A percentile compares a stretch with the other conserved stretches of the same genome.
These are phyloP conservation scores for Ophion ellenae DNA, from an alignment of 2,888 invertebrate species.

Conservation along the genomic window DNA sequence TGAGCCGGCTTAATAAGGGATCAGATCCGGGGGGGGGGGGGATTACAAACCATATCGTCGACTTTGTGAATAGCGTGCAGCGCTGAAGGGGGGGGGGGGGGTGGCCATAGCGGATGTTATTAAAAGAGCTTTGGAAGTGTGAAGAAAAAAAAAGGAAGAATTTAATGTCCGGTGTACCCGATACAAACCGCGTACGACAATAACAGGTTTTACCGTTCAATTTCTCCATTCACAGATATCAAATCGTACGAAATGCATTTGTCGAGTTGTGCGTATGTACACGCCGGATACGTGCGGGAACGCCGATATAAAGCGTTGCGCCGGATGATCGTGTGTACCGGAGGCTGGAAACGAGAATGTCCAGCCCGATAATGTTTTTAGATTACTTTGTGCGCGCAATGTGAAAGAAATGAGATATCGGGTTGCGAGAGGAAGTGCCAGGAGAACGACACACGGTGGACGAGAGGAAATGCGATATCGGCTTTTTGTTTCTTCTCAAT, in stretches of 20 bases:
- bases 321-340: slow-evolving; percentile 33
- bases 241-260: slow-evolving; percentile 19
- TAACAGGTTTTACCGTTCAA: slow-evolving; percentile 51
- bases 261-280: background rate
- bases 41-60: slow-evolving; percentile 26
- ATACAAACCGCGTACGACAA: slow-evolving; percentile 27
- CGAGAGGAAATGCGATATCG: slow-evolving; percentile 55
- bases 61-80: slow-evolving; percentile 15
- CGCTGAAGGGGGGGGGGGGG: background rate
- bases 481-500: background rate
- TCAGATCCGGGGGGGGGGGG: background rate
- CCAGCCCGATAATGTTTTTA: slow-evolving; percentile 51
- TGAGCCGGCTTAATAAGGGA: slow-evolving; percentile 37
- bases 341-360: slow-evolving; percentile 37
- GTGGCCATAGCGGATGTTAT: slow-evolving; percentile 32
- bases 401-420: slow-evolving; percentile 62
- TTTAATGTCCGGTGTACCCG: slow-evolving; percentile 42
- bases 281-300: background rate
- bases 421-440: slow-evolving; percentile 44
- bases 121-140: slow-evolving; percentile 38
- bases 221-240: slow-evolving; percentile 6
- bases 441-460: slow-evolving; percentile 26
- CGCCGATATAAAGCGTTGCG: slow-evolving; percentile 24
- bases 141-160: slow-evolving; percentile 6
- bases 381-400: slow-evolving; percentile 46